Percentiles rank a stretch among this genome's conserved stretches.
Evolutionary conservation across 2,888 invertebrate genomes (phyloP).

Genomic region (Dynastes tityus): DNA sequence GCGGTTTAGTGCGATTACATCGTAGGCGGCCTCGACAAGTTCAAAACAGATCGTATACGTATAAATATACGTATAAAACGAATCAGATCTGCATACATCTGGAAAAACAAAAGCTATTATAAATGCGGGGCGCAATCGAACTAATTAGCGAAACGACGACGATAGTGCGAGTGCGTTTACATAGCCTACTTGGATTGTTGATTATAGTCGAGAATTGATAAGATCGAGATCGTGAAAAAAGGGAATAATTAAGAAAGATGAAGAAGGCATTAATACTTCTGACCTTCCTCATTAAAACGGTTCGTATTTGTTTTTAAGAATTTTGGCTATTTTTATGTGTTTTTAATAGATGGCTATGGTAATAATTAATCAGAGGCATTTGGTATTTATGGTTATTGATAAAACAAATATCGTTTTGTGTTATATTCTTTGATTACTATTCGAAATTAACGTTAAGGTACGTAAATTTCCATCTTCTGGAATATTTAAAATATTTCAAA

Average conservation of each 20-base stretch:
- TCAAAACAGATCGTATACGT: background rate
- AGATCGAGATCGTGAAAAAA: background rate
- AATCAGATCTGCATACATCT: background rate
- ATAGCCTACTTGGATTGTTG: background rate
- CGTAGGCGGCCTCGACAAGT: background rate
- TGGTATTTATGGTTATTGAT: no score
- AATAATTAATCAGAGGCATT: no score
- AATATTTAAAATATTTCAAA: no score
- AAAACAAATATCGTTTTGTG: no score
- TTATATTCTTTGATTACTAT: no score
- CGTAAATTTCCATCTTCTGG: no score
- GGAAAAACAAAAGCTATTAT: background rate
- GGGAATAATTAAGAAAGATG: background rate
- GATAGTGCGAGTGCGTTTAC: constrained; percentile 3
- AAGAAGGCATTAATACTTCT: constrained; percentile 1
- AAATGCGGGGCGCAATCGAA: background rate
- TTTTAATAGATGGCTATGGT: no score
- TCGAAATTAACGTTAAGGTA: no score
- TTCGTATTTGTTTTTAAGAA: background rate
- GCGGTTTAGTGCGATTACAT: background rate
- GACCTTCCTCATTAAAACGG: constrained; percentile 8
- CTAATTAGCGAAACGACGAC: background rate
- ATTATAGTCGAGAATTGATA: no score
- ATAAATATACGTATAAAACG: background rate
- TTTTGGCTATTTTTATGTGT: no score